Evolutionary conservation across 1,140 invertebrate genomes (phyloP).

Genomic region (Listronotus oregonensis): DNA sequence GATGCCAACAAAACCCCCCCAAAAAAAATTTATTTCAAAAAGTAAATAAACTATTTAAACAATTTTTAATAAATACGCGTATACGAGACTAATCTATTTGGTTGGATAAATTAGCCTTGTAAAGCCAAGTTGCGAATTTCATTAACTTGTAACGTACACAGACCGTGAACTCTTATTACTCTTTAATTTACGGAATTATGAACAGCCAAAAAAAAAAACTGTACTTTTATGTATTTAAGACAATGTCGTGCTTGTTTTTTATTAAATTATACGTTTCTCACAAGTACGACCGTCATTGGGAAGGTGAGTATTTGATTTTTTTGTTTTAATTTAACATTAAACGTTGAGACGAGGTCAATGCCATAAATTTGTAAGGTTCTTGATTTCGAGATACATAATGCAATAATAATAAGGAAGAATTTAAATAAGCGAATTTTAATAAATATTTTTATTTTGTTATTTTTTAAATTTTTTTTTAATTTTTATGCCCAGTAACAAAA

Average conservation of each 20-base stretch:
- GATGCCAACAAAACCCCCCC: no score
- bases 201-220: slow-evolving; percentile 13
- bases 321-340: no score
- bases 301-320: not conserved
- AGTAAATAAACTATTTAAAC: no score
- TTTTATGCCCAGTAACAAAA: no score
- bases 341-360: no score
- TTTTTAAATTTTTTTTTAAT: no score
- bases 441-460: no score
- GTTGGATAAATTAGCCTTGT: slow-evolving; percentile 24
- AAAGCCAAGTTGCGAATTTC: slow-evolving; percentile 30
- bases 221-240: slow-evolving; percentile 20
- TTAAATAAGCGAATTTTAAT: no score
- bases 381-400: no score
- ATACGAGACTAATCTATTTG: slow-evolving; percentile 11
- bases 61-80: slow-evolving; percentile 4
- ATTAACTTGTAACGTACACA: slow-evolving; percentile 33
- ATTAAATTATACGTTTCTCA: slow-evolving; percentile 6
- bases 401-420: no score
- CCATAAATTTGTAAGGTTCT: no score
- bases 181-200: slow-evolving; percentile 35
- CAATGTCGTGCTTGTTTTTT: slow-evolving; percentile 23
- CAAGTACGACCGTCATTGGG: not conserved
- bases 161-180: slow-evolving; percentile 37
- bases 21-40: no score